A percentile compares a stretch with the other conserved stretches of the same genome.
Evolutionary conservation across 2,113 vertebrate genomes (phyloP).

Genomic region (Oxyura jamaicensis): DNA sequence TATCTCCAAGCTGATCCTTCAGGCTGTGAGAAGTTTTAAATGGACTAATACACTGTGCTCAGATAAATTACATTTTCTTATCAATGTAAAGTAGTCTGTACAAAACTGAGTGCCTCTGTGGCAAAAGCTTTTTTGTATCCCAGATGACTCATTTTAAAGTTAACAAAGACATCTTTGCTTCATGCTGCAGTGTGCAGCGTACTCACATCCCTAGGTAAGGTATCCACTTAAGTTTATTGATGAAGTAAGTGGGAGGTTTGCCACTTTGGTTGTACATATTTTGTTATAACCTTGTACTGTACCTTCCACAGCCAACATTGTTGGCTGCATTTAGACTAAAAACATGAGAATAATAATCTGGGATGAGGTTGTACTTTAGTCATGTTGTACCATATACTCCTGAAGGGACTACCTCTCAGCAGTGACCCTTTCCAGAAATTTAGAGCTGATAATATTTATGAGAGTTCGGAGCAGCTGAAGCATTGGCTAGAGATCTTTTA

Average conservation of each 20-base stretch:
- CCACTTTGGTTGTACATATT: neutral
- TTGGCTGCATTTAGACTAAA: neutral
- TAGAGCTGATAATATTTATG: conserved; percentile 47
- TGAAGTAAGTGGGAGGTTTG: neutral
- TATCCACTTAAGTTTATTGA: neutral
- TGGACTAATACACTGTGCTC: neutral
- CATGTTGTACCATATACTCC: neutral
- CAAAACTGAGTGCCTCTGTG: neutral
- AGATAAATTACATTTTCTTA: neutral
- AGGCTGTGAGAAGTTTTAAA: neutral
- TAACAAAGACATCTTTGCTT: neutral
- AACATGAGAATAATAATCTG: neutral
- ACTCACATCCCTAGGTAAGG: neutral
- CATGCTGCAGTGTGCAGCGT: neutral
- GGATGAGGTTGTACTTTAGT: neutral
- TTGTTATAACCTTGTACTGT: neutral
- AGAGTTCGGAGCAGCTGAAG: conserved; percentile 11
- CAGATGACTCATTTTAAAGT: neutral
- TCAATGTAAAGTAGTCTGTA: neutral
- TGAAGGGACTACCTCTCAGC: conserved; percentile 10
- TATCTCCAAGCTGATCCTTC: neutral
- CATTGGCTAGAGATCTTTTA: conserved; percentile 16
- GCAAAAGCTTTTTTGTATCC: neutral
- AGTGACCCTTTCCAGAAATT: conserved; percentile 18
- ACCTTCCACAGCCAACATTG: fast-evolving